Conservation (phyloP, 37 sponge, comb jelly and placozoan genomes). For the Aphrocallistes beatrix region DNA sequence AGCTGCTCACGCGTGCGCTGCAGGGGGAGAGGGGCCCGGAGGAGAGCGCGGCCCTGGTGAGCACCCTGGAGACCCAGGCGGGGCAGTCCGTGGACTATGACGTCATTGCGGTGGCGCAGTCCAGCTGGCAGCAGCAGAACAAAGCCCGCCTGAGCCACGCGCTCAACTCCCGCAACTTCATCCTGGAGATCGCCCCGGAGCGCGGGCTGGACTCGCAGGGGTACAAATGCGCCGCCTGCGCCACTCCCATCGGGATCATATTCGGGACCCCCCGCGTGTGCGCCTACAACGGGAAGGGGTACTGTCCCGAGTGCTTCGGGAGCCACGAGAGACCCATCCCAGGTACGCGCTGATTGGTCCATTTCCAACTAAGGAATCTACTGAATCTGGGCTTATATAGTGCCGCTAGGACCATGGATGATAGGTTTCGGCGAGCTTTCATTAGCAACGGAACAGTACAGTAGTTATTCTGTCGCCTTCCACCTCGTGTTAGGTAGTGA, state of each 20-base stretch:
- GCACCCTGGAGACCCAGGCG: neutral
- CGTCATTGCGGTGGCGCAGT: neutral
- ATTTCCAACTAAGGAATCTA: no score
- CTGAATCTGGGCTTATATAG: no score
- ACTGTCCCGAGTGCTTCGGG: constrained; percentile 15
- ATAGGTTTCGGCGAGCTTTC: no score
- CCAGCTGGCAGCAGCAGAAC: neutral
- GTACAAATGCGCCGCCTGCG: constrained; percentile 8
- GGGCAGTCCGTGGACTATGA: constrained; percentile 3
- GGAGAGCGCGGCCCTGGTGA: neutral
- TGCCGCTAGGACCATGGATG: no score
- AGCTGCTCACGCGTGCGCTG: constrained; percentile 12
- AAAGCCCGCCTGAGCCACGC: neutral
- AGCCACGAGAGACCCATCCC: neutral
- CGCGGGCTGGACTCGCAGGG: neutral
- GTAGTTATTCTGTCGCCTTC: no score
- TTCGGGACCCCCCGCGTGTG: neutral
- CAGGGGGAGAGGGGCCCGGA: neutral
- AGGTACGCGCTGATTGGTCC: no score
- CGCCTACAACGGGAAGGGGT: neutral
- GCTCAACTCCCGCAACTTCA: neutral
- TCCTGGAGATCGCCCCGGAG: neutral
- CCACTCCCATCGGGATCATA: constrained; percentile 6
- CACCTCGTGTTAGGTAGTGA: no score
- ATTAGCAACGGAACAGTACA: no score